Base-by-base conservation (phyloP, 2,113 vertebrate genomes). In the Chroicocephalus ridibundus region DNA sequence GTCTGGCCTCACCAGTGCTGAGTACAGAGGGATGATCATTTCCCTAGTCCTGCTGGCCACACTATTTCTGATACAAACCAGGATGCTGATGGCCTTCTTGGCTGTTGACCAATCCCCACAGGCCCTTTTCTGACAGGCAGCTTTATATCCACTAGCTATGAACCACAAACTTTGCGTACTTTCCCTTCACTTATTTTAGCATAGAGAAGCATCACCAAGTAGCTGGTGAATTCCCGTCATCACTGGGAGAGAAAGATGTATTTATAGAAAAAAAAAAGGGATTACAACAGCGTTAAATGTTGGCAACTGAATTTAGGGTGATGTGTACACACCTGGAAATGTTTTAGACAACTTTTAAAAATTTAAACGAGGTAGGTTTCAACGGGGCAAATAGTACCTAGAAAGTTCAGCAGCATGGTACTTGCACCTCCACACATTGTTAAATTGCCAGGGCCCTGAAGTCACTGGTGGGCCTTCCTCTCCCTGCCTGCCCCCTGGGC, bases 401-500 rank as follows among this genome's bases (percentile, higher is more conserved):
- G 19, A 36, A 55, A 57, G 6, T 34, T 51, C 25, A 38, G 19
- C 9, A 52, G 3, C 10, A 26, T 21, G 27, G 16, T 51, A 21
- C 8, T n/a, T 47, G 8, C 9, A 22, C 11, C 20, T 26, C 12
- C 34, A 58, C 6, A 34, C 3, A n/a, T 2, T 16, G 34, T n/a
- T 29, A 36, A 69, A 72, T 18, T 36, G 5, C 13, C 12, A 40
- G 20, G 24, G 19, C 27, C 47, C 11, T 22, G n/a, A 20, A 18
- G 32, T 10, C 38, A 24, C 5, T 25, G 62, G 44, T 2, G 0
- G 7, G 3, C 10, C 9, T 34, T 13, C 18, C 6, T 11, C 25
- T 49, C 25, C 40, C 32, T 64, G 40, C 11, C 15, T 5, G 2
- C 2, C 7, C 7, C 6, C 4, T 1, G 1, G 9, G 7, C 3